Conservation (phyloP, 2,888 invertebrate genomes). For the Penaeus monodon region DNA sequence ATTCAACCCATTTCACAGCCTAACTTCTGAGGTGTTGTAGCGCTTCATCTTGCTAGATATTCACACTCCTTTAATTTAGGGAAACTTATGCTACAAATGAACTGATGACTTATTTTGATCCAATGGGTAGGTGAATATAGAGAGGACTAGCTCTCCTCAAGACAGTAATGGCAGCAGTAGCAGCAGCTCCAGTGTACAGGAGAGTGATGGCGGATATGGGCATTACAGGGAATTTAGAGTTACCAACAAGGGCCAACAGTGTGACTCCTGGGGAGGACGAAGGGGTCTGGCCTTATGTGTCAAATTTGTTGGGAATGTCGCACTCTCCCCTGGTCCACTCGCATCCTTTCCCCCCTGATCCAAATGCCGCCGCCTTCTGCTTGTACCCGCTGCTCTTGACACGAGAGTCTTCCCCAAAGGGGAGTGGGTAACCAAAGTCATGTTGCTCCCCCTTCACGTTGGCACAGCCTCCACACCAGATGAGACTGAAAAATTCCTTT, state of each 20-base stretch:
- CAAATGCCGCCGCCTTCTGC: conserved; percentile 10
- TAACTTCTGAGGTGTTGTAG: no score
- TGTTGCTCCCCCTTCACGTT: background rate
- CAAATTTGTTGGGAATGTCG: conserved; percentile 13
- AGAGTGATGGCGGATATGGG: conserved; percentile 11
- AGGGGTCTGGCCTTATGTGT: conserved; percentile 7
- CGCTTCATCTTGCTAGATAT: no score
- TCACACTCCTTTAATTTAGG: no score
- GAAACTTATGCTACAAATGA: no score
- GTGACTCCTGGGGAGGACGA: conserved; percentile 10
- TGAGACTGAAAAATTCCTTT: conserved; percentile 56
- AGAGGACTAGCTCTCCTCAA: conserved; percentile 38
- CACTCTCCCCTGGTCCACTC: conserved; percentile 1
- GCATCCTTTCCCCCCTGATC: conserved; percentile 21
- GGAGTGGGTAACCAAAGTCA: conserved; percentile 3
- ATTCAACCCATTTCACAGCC: no score
- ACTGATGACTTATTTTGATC: conserved; percentile 19
- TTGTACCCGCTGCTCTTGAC: background rate
- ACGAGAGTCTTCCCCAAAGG: no score
- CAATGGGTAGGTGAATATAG: conserved; percentile 37
- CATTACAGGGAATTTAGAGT: conserved; percentile 20
- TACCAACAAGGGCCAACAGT: conserved; percentile 3
- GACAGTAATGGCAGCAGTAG: conserved; percentile 26
- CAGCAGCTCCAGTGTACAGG: conserved; percentile 28
- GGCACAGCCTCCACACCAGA: conserved; percentile 6